Percentiles rank a stretch among this genome's conserved stretches.
phyloP scores from a whole-genome alignment of 2,888 invertebrate species.

The Lepidonotus clava region DNA sequence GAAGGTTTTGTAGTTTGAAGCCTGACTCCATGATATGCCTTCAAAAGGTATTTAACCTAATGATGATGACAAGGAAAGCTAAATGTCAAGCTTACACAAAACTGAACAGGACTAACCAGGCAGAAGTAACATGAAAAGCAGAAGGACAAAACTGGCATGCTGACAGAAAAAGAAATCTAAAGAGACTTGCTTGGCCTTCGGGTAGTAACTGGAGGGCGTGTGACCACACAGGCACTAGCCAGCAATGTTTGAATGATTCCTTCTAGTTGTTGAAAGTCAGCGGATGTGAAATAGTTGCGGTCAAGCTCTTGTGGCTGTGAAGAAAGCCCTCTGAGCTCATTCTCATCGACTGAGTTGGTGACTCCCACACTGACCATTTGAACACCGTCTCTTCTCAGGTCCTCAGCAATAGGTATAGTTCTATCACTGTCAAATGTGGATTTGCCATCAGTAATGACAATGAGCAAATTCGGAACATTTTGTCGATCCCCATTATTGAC shows the following conservation, averaged over 20 bases:
- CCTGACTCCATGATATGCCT: no score
- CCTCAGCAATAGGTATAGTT: conserved; percentile 25
- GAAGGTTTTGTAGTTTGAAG: no score
- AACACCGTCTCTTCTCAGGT: conserved; percentile 1
- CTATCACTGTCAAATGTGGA: conserved; percentile 41
- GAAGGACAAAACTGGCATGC: neutral
- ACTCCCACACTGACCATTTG: neutral
- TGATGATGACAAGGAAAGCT: no score
- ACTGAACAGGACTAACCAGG: no score
- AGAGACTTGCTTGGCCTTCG: neutral
- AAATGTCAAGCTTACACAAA: no score
- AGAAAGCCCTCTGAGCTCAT: conserved; percentile 6
- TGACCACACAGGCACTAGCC: conserved; percentile 11
- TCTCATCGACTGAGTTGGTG: neutral
- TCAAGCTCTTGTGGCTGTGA: neutral
- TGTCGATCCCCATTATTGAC: conserved; percentile 39
- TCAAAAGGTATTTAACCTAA: no score
- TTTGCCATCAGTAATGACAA: conserved; percentile 55
- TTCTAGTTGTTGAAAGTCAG: conserved; percentile 8
- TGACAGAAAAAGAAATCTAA: neutral
- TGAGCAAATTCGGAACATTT: conserved; percentile 33
- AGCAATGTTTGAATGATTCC: neutral
- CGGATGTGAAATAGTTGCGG: conserved; percentile 3
- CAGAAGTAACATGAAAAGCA: neutral
- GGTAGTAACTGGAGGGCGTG: neutral